Evolutionary conservation across 2,888 invertebrate species (phyloP).

Genomic region (Rhodophaea formosa): DNA sequence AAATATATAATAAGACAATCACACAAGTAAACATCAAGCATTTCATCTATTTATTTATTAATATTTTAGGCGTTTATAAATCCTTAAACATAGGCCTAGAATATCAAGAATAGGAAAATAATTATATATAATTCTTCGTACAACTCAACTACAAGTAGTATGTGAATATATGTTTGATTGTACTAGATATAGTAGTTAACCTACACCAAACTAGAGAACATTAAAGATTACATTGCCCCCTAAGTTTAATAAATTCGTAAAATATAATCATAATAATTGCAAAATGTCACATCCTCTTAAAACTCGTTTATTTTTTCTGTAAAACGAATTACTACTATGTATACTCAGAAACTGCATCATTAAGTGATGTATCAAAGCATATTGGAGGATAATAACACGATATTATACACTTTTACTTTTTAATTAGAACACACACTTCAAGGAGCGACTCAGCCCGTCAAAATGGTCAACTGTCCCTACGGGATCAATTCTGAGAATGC

Average conservation of each 20-base stretch:
- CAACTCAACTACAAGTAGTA: neutral
- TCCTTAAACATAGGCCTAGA: too few relatives aligned
- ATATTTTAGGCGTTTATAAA: neutral
- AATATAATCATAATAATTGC: constrained; percentile 19
- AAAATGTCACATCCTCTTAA: constrained; percentile 11
- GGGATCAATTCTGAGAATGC: too few relatives aligned
- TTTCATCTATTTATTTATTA: neutral
- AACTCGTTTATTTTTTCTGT: neutral
- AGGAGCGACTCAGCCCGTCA: too few relatives aligned
- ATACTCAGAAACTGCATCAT: too few relatives aligned
- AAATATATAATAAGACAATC: neutral
- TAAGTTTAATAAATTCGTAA: constrained; percentile 11
- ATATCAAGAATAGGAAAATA: neutral
- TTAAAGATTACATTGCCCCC: neutral
- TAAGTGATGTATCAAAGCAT: too few relatives aligned
- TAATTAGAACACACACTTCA: too few relatives aligned
- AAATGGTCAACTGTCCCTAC: too few relatives aligned
- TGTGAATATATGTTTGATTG: neutral
- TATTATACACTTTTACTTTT: too few relatives aligned
- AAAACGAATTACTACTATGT: too few relatives aligned
- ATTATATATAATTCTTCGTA: neutral
- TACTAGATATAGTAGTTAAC: constrained; percentile 7
- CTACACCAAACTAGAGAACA: constrained; percentile 7
- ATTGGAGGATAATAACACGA: too few relatives aligned
- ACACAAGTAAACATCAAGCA: neutral